Conservation (phyloP, 2,888 invertebrate genomes). For the Eupithecia inturbata region DNA sequence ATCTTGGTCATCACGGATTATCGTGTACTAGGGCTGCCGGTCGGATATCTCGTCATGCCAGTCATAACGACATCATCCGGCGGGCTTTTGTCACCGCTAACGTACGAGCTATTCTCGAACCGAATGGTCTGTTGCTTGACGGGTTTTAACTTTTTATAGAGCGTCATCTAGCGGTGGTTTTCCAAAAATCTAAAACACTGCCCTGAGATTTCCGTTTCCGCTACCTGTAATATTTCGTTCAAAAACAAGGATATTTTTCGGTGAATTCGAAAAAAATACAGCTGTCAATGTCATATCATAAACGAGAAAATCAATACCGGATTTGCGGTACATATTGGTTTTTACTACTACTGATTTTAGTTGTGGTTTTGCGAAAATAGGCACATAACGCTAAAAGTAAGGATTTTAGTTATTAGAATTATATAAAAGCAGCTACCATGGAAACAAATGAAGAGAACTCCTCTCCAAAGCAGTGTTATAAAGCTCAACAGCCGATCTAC, state of each 20-base stretch:
- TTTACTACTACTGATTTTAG: too few relatives aligned
- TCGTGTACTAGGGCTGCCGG: too few relatives aligned
- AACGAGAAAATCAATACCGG: background rate
- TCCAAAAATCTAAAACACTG: background rate
- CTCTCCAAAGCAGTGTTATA: slow-evolving; percentile 55
- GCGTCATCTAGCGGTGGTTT: background rate
- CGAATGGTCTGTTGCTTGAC: too few relatives aligned
- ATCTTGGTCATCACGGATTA: too few relatives aligned
- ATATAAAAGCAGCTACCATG: slow-evolving; percentile 44
- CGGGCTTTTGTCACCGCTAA: too few relatives aligned
- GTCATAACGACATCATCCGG: too few relatives aligned
- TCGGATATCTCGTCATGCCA: too few relatives aligned
- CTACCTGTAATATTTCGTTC: background rate
- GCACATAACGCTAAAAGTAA: background rate
- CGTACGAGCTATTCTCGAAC: too few relatives aligned
- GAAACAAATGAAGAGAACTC: slow-evolving; percentile 48
- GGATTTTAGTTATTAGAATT: background rate
- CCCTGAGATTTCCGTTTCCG: background rate
- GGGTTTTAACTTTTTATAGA: background rate
- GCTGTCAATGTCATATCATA: background rate
- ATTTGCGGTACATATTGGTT: too few relatives aligned
- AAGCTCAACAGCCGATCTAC: slow-evolving; percentile 52
- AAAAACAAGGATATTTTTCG: background rate
- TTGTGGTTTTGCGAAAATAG: background rate
- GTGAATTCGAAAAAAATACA: background rate